A percentile compares a stretch with the other conserved stretches of the same genome.
Conservation (phyloP, 92 coral and sea anemone genomes). For the Siderastrea siderea region DNA sequence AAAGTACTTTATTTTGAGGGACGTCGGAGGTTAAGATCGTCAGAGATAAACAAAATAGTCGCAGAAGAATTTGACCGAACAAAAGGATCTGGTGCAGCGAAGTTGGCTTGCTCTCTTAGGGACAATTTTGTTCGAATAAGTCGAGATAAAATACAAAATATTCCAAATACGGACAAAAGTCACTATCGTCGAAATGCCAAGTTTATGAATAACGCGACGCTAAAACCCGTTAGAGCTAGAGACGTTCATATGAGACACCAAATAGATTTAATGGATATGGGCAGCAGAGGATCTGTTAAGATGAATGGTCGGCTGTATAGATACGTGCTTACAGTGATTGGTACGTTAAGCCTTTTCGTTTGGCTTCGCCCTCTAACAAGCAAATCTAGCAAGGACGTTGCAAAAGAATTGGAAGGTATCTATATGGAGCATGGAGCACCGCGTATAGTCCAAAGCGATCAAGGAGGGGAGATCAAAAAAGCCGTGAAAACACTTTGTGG, state of each 20-base stretch:
- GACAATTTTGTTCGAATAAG: conserved; percentile 56
- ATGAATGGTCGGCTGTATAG: not conserved
- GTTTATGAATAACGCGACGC: conserved; percentile 43
- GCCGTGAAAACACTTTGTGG: conserved; percentile 33
- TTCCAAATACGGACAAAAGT: conserved; percentile 46
- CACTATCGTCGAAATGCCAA: conserved; percentile 60
- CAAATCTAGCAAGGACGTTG: conserved; percentile 38
- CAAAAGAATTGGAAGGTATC: conserved; percentile 39
- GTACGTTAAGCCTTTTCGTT: conserved; percentile 34
- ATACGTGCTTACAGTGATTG: conserved; percentile 34
- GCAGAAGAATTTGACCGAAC: conserved; percentile 24
- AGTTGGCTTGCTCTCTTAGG: conserved; percentile 43
- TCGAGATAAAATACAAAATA: conserved; percentile 25
- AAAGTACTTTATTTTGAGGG: conserved; percentile 26
- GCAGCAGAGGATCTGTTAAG: not conserved
- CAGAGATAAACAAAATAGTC: conserved; percentile 35
- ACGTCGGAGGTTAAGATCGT: conserved; percentile 36
- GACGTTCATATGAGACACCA: conserved; percentile 14
- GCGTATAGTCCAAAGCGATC: conserved; percentile 43
- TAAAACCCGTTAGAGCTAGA: conserved; percentile 48
- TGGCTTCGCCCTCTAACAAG: conserved; percentile 50
- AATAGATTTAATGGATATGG: conserved; percentile 27
- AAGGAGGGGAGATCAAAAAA: conserved; percentile 39
- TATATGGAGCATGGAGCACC: conserved; percentile 53
- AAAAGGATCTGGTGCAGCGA: conserved; percentile 59